phyloP scores from a whole-genome alignment of 2,888 invertebrate genomes.

The Drosophila quinaria region DNA sequence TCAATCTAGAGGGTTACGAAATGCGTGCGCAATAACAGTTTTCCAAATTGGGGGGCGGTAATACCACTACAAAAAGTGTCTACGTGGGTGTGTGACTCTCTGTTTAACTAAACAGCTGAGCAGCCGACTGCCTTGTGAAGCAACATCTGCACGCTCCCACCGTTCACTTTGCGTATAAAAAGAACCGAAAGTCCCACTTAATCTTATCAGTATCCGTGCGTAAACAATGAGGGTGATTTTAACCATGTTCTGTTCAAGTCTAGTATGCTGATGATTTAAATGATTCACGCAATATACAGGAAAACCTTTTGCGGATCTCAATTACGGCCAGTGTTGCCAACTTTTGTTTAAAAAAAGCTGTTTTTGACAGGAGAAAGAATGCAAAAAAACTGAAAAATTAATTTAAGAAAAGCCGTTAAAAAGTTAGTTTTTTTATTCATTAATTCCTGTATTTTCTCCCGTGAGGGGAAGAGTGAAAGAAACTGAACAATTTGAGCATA shows the following conservation, averaged over 20 bases:
- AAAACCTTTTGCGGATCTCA: background rate
- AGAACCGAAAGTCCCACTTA: slow-evolving; percentile 23
- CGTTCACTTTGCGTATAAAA: slow-evolving; percentile 1
- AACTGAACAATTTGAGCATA: too few species aligned
- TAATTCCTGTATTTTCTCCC: too few species aligned
- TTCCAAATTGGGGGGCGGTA: slow-evolving; percentile 62
- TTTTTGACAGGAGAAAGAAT: too few species aligned
- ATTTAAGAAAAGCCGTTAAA: too few species aligned
- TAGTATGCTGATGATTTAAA: background rate
- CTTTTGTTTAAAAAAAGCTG: too few species aligned
- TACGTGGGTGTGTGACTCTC: slow-evolving; percentile 50
- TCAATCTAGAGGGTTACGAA: background rate
- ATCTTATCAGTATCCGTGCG: slow-evolving; percentile 59
- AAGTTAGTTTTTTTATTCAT: too few species aligned
- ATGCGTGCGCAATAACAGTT: slow-evolving; percentile 1
- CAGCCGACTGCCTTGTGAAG: slow-evolving; percentile 7
- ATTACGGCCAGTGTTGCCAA: too few species aligned
- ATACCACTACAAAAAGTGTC: slow-evolving; percentile 49
- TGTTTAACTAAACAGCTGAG: slow-evolving; percentile 39
- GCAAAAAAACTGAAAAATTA: too few species aligned
- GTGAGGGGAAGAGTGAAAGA: too few species aligned
- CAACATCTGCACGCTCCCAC: background rate
- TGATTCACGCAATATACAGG: background rate
- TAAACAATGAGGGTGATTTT: slow-evolving; percentile 49
- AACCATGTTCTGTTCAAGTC: slow-evolving; percentile 2